Conservation (phyloP, 2,113 vertebrate species). For the Paralichthys olivaceus region DNA sequence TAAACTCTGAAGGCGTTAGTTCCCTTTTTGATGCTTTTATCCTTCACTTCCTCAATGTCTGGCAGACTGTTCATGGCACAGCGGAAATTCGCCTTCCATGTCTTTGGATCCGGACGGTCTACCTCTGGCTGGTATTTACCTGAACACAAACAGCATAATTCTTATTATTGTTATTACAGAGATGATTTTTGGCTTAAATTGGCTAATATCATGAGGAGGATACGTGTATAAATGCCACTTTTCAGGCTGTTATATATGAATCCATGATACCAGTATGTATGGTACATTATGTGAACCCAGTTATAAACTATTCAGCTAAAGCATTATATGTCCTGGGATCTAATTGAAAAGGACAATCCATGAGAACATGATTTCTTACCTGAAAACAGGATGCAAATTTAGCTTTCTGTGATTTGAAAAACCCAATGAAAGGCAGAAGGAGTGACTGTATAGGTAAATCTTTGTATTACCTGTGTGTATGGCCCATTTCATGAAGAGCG, state of each 20-base stretch:
- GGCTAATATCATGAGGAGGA: neutral
- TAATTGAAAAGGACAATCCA: neutral
- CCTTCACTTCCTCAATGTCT: slow-evolving; percentile 96
- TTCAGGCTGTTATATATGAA: neutral
- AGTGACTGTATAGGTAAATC: neutral
- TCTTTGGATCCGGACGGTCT: slow-evolving; percentile 93
- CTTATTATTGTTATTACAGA: neutral
- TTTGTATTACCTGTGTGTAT: slow-evolving; percentile 91
- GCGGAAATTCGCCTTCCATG: slow-evolving; percentile 99
- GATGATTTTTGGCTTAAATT: neutral
- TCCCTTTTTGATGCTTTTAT: slow-evolving; percentile 96
- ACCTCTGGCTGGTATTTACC: slow-evolving; percentile 90
- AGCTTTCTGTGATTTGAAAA: slow-evolving; percentile 6
- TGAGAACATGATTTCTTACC: neutral
- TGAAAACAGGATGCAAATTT: neutral
- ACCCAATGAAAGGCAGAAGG: slow-evolving; percentile 39
- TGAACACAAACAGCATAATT: slow-evolving; percentile 48
- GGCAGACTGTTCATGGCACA: slow-evolving; percentile 98
- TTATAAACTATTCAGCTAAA: neutral
- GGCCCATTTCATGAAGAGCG: slow-evolving; percentile 96
- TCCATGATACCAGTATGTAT: neutral
- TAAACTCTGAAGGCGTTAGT: slow-evolving; percentile 98
- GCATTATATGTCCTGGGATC: too few species aligned
- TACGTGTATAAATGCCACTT: neutral
- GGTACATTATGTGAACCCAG: neutral